phyloP scores from a whole-genome alignment of 1,140 invertebrate genomes.

The Lepidotrigona ventralis region DNA sequence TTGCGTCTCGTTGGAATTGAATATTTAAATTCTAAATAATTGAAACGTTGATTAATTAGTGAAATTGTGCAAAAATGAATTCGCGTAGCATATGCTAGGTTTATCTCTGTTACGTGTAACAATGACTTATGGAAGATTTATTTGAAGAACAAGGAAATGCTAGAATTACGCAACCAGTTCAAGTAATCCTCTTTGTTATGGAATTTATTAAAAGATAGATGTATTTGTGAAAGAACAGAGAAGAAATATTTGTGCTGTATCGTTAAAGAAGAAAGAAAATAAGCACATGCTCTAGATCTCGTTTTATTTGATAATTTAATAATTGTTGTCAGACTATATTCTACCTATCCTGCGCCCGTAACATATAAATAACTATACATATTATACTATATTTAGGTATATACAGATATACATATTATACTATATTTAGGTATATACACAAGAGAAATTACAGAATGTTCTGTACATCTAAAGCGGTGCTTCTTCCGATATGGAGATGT shows the following conservation, averaged over 20 bases:
- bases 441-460: constrained; percentile 9
- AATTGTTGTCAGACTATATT: not conserved
- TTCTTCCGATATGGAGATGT: not conserved
- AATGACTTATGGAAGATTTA: not conserved
- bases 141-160: not conserved
- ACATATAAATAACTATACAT: constrained; percentile 19
- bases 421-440: constrained; percentile 9
- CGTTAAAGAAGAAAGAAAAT: not conserved
- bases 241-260: not conserved
- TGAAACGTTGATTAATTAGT: not conserved
- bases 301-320: not conserved
- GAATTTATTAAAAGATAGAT: not conserved
- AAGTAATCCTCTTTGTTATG: too few relatives aligned
- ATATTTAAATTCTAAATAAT: not conserved
- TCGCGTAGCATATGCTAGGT: not conserved
- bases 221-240: not conserved
- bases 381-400: constrained; percentile 19
- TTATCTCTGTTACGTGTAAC: too few relatives aligned
- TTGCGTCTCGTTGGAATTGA: not conserved
- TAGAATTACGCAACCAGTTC: not conserved
- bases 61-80: too few relatives aligned
- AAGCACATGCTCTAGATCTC: not conserved
- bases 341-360: not conserved
- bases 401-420: constrained; percentile 2
- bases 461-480: constrained; percentile 8